phyloP scores from a whole-genome alignment of 2,797 vertebrate species.

The Cryptoblepharus egeriae region DNA sequence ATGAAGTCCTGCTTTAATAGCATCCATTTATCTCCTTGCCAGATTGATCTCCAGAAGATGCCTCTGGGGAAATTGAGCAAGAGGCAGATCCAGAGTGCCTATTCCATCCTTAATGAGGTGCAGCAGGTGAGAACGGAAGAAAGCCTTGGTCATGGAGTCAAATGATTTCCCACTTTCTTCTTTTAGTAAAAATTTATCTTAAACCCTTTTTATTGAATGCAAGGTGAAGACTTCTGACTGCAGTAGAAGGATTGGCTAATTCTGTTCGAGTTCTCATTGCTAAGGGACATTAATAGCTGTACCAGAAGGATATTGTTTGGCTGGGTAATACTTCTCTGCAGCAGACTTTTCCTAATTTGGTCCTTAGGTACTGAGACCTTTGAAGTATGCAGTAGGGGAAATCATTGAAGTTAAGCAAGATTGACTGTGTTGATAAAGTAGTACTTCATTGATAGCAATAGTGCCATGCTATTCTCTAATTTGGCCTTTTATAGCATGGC shows the following conservation, averaged over 20 bases:
- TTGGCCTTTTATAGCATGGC: neutral
- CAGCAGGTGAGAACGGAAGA: constrained; percentile 86
- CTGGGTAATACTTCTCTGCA: neutral
- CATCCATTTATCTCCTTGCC: constrained; percentile 44
- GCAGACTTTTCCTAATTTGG: neutral
- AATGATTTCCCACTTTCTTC: neutral
- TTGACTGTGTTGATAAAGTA: neutral
- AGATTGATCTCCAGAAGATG: constrained; percentile 99
- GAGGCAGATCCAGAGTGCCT: constrained; percentile 96
- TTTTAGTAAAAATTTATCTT: neutral
- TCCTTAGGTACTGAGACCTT: neutral
- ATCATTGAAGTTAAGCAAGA: neutral
- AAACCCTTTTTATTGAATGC: neutral
- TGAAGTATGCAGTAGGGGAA: neutral
- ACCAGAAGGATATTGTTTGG: constrained; percentile 10
- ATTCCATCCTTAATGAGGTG: constrained; percentile 93
- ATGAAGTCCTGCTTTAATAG: constrained; percentile 14
- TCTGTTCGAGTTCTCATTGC: neutral
- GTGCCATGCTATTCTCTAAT: neutral
- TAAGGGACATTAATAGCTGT: neutral
- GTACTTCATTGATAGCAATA: neutral
- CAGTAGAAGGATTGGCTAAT: neutral
- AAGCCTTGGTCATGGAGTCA: neutral
- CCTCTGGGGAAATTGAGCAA: constrained; percentile 97
- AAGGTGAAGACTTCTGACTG: neutral